A percentile compares a stretch with the other conserved stretches of the same genome.
Conservation (phyloP, 1,140 invertebrate species). For the Zeugodacus cucurbitae region DNA sequence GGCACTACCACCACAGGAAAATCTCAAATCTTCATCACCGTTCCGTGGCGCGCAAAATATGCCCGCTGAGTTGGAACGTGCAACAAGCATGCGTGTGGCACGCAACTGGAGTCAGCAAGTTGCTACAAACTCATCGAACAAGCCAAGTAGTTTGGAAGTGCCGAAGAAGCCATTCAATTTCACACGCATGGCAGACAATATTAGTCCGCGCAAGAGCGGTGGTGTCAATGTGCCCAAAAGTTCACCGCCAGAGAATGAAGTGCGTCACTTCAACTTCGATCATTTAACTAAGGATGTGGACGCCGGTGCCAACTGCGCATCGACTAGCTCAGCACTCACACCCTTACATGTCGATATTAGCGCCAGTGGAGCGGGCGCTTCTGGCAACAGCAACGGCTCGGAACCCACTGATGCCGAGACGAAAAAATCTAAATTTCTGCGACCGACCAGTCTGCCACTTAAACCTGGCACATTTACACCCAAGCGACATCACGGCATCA, state of each 20-base stretch:
- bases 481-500: slow-evolving; percentile 81
- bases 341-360: slow-evolving; percentile 54
- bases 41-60: slow-evolving; percentile 62
- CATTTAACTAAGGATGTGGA: slow-evolving; percentile 56
- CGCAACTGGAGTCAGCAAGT: slow-evolving; percentile 51
- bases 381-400: not conserved
- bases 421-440: slow-evolving; percentile 74
- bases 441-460: slow-evolving; percentile 82
- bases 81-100: slow-evolving; percentile 54
- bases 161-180: slow-evolving; percentile 58
- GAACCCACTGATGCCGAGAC: slow-evolving; percentile 1
- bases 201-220: slow-evolving; percentile 53
- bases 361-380: not conserved
- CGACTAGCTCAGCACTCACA: slow-evolving; percentile 46
- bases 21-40: slow-evolving; percentile 51
- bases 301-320: not conserved
- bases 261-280: slow-evolving; percentile 71
- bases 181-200: slow-evolving; percentile 60
- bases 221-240: not conserved
- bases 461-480: slow-evolving; percentile 84
- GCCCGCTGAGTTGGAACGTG: slow-evolving; percentile 60
- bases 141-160: slow-evolving; percentile 40
- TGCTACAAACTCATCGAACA: not conserved
- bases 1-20: not conserved
- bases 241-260: slow-evolving; percentile 58